A percentile compares a stretch with the other conserved stretches of the same genome.
Evolutionary conservation across 1,140 invertebrate species (phyloP).

Genomic region (Potamilus streckersoni): DNA sequence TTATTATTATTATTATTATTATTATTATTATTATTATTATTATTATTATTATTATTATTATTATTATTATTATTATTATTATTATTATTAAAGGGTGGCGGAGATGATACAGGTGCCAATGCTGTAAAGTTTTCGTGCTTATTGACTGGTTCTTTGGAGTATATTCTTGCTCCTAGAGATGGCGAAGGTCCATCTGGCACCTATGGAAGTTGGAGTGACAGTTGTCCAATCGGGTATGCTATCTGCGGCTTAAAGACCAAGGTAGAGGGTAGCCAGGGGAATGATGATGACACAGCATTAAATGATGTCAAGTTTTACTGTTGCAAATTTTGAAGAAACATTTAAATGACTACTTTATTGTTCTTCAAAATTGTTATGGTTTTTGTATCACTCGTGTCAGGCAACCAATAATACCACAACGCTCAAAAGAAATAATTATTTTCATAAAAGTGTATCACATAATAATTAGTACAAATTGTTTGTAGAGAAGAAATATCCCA

Average conservation of each 20-base stretch:
- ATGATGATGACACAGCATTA: constrained; percentile 13
- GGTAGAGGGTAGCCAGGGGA: constrained; percentile 8
- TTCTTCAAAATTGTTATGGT: no score
- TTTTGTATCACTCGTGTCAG: no score
- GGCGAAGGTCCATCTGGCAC: background rate
- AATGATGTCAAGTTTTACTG: constrained; percentile 27
- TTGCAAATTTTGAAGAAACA: background rate
- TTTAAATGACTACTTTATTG: no score
- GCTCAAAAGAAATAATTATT: no score
- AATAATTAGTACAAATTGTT: no score
- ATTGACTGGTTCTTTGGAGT: background rate
- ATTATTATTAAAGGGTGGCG: background rate
- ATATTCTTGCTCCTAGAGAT: background rate
- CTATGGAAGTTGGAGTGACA: constrained; percentile 10
- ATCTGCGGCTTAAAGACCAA: constrained; percentile 21
- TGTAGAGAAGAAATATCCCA: no score
- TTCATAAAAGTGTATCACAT: no score
- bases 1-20: no score
- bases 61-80: no score
- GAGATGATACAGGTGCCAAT: constrained; percentile 11
- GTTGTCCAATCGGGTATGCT: background rate
- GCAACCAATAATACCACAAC: no score
- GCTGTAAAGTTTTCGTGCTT: constrained; percentile 6
- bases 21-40: no score
- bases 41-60: no score